Base-by-base conservation (phyloP, 2,113 vertebrate species). In the Rhodinocichla rosea region DNA sequence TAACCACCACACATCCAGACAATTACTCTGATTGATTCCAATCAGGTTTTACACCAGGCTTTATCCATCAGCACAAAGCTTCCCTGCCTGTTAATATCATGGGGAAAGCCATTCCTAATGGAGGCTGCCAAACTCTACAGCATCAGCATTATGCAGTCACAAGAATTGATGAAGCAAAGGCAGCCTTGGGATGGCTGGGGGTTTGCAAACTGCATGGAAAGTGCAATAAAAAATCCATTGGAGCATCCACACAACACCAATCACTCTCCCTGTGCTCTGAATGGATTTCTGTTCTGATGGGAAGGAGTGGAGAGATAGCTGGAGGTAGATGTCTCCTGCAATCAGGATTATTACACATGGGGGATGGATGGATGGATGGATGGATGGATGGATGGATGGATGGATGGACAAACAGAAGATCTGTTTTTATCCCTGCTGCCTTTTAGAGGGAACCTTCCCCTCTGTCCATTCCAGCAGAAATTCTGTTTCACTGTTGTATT, bases 1-100 rank as follows among this genome's bases (percentile, higher is more conserved):
- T 92, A 90, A 94, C 84, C 44, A 89, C 83, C 92, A 73, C 92
- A 59, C 81, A 83, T 85, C 85, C 80, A 90, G 78, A 89, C 87
- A 91, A 96, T 96, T 92, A 92, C 83, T 79, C 90, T 92, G 70
- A 95, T 95, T 91, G 97, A 94, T 96, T 97, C 93, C 78, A 90
- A 92, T 94, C 96, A 90, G 81, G 83, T 92, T 94, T 95, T 95
- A 92, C 94, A 84, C 90, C 4, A 2, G 1, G 89, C 90, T 96
- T 95, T 79, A 95, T 94, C 95, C 77, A 92, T 92, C 57, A 88
- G 95, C 86, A 97, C 87, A 91, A 89, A 84, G 91, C 90, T 85
- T 95, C 62, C 0, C 49, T 86, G 93, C 81, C 74, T 53, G 33
- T 84, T 93, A 74, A 84, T 57, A 87, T 86, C 74, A 65, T 35